Percentiles rank a stretch among this genome's conserved stretches.
phyloP scores from a whole-genome alignment of 2,888 invertebrate species.

The Clusia tigrina region DNA sequence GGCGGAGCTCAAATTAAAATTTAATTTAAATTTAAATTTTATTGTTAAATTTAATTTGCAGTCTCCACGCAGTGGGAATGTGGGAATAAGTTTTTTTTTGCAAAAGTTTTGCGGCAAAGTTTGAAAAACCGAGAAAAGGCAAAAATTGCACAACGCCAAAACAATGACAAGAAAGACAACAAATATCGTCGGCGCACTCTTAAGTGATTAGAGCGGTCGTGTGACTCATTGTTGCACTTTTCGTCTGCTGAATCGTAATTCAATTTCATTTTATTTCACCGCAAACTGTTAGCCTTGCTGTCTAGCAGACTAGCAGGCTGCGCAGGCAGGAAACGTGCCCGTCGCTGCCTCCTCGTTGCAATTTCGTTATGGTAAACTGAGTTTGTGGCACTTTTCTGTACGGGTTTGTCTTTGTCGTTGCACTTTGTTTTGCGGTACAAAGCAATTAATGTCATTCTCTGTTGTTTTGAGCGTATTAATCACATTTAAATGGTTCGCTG shows the following conservation, averaged over 20 bases:
- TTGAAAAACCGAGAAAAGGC: neutral
- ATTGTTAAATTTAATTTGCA: too few species aligned
- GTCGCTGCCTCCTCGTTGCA: too few species aligned
- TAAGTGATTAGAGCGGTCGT: too few species aligned
- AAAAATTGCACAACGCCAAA: neutral
- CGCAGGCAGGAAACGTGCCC: too few species aligned
- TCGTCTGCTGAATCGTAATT: neutral
- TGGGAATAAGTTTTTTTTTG: neutral
- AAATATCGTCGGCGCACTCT: too few species aligned
- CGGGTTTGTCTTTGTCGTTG: neutral
- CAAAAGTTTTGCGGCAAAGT: neutral
- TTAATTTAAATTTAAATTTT: too few species aligned
- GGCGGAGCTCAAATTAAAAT: too few species aligned
- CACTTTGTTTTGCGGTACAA: neutral
- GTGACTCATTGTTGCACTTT: neutral
- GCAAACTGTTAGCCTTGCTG: too few species aligned
- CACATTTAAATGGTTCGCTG: conserved; percentile 1
- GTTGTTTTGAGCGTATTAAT: too few species aligned
- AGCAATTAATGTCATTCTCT: too few species aligned
- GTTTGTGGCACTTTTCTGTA: neutral
- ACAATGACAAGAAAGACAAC: neutral
- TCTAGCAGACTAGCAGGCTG: too few species aligned
- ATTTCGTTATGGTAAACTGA: conserved; percentile 2
- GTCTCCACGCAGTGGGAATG: neutral
- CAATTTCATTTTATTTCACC: neutral